Conservation (phyloP, 2,888 invertebrate genomes). For the Ophonus ardosiacus region DNA sequence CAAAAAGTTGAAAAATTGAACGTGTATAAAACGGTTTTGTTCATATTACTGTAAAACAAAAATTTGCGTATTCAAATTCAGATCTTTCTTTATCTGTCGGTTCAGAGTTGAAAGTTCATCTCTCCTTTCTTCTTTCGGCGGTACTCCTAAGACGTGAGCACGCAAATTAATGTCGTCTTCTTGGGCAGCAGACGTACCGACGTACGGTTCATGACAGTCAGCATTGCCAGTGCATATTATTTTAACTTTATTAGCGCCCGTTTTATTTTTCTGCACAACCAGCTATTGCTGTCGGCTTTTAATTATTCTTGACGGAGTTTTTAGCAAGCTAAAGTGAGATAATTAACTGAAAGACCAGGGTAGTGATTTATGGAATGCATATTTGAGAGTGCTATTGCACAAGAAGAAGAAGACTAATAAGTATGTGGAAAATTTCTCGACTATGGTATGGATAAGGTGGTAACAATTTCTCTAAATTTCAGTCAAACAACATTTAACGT, state of each 20-base stretch:
- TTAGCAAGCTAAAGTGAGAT: constrained; percentile 30
- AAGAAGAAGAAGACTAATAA: no score
- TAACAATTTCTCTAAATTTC: no score
- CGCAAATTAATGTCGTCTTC: constrained; percentile 20
- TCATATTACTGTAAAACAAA: no score
- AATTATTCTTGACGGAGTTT: constrained; percentile 33
- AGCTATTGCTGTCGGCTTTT: constrained; percentile 16
- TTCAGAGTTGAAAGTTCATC: no score
- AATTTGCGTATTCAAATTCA: no score
- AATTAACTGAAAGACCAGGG: constrained; percentile 2
- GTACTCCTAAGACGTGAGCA: constrained; percentile 1
- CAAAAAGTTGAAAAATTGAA: no score
- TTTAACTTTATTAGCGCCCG: constrained; percentile 34
- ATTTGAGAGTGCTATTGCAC: no score
- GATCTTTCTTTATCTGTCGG: no score
- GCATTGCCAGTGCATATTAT: constrained; percentile 9
- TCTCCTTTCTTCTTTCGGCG: constrained; percentile 3
- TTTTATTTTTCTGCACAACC: background rate
- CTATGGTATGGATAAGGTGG: no score
- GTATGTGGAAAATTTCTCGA: no score
- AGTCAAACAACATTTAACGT: no score
- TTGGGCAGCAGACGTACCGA: background rate
- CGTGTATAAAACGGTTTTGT: no score
- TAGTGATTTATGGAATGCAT: background rate
- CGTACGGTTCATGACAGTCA: background rate